Evolutionary conservation across 2,888 invertebrate species (phyloP), one percentile per base, ranked within the genome.

Genomic region (Cheilosia vulpina): DNA sequence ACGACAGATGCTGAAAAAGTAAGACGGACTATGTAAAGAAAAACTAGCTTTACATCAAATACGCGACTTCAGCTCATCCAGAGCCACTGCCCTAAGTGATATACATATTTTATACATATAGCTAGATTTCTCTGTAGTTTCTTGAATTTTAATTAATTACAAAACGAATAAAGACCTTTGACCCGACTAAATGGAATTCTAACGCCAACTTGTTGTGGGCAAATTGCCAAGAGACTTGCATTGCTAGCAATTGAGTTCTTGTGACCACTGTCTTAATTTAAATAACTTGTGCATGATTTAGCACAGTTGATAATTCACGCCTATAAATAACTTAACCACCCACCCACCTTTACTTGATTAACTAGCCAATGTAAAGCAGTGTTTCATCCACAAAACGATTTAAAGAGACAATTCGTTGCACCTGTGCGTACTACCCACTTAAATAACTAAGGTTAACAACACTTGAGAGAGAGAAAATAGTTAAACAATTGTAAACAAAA

Each of bases 401-500:
- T 24, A 55, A 15, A 5, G 15, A 65, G 1, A 52, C 38, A 38
- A 50, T 21, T 65, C 15, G 31, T 41, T 31, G 17, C 31, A 19
- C 13, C 11, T 24, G 19, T 52, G 3, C 21, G 13, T 31, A 34
- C 45, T 31, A 34, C 45, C 2, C 15, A 55, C 17, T 17, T 9
- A 9, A 57, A 3, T 17, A 45, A 13, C 27, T 41, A n/a, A 31
- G 31, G 19, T 31, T 31, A 68, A 68, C 7, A 68, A 27, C 34
- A 68, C 31, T 45, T 55, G 11, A 7, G 15, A 21, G 50, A 53
- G n/a, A n/a, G 9, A 63, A 62, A 24, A 4, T 53, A 38, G 38
- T 47, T 50, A 58, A 31, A 47, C 27, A 50, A 52, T 55, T 47
- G 62, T 71, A 71, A 78, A 78, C 77, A 77, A 69, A 63, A 57